A percentile compares a stretch with the other conserved stretches of the same genome.
phyloP scores from a whole-genome alignment of 1,140 invertebrate species.

The Drosophila azteca region DNA sequence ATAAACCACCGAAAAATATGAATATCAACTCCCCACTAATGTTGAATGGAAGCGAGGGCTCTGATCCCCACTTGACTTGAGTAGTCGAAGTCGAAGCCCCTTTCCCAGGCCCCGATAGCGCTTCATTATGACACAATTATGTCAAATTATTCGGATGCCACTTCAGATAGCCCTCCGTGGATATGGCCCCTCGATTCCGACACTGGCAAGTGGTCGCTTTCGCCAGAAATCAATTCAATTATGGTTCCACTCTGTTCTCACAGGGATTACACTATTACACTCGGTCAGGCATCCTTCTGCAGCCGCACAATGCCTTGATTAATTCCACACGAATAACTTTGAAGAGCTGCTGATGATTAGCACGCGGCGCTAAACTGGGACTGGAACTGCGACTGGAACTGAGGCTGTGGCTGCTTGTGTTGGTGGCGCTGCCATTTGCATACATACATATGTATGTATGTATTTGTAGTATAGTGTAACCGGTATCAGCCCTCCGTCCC shows the following conservation, averaged over 20 bases:
- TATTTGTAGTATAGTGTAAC: constrained; percentile 17
- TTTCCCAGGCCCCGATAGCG: constrained; percentile 56
- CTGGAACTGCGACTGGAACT: no score
- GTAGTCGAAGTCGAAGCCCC: constrained; percentile 20
- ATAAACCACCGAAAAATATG: constrained; percentile 18
- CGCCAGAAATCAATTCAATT: constrained; percentile 71
- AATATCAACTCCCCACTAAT: constrained; percentile 14
- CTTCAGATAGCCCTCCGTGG: constrained; percentile 31
- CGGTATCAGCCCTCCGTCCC: constrained; percentile 1
- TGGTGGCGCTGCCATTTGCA: constrained; percentile 5
- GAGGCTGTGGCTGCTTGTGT: not conserved
- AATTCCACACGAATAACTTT: constrained; percentile 73
- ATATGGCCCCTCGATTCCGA: constrained; percentile 14
- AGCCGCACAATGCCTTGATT: constrained; percentile 65
- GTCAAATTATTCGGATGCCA: constrained; percentile 70
- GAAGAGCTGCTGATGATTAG: constrained; percentile 78
- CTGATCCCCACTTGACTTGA: constrained; percentile 62
- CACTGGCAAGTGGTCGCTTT: constrained; percentile 66
- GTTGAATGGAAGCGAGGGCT: constrained; percentile 19
- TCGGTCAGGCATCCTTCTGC: not conserved
- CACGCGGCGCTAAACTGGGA: constrained; percentile 33
- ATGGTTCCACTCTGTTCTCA: constrained; percentile 53
- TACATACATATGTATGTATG: constrained; percentile 1
- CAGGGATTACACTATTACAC: constrained; percentile 47
- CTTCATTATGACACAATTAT: constrained; percentile 75